Conservation (phyloP, 2,797 vertebrate genomes). For the Harpagifer antarcticus region DNA sequence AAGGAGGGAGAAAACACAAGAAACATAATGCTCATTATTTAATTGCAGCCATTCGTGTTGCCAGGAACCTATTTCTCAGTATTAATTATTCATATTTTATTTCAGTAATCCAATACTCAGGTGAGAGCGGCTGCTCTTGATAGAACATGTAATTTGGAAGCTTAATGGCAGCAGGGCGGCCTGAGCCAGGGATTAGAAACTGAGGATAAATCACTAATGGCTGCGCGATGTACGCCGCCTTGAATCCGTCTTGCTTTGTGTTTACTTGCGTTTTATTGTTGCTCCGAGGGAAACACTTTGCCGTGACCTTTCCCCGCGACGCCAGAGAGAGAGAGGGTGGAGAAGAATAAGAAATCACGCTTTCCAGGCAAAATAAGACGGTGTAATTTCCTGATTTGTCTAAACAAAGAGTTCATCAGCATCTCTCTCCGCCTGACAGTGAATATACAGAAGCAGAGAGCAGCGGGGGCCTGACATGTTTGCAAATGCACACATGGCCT, state of each 20-base stretch:
- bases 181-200: constrained; percentile 86
- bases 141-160: constrained; percentile 93
- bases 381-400: constrained; percentile 62
- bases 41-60: constrained; percentile 94
- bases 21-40: constrained; percentile 97
- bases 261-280: constrained; percentile 82
- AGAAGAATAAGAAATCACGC: constrained; percentile 35
- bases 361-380: constrained; percentile 43
- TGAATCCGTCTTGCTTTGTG: constrained; percentile 82
- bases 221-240: constrained; percentile 48
- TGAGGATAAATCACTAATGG: constrained; percentile 83
- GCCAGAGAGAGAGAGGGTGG: constrained; percentile 1
- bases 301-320: constrained; percentile 74
- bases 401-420: constrained; percentile 69
- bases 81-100: constrained; percentile 99
- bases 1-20: constrained; percentile 54
- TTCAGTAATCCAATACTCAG: constrained; percentile 99
- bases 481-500: constrained; percentile 41
- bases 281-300: constrained; percentile 79
- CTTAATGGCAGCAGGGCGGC: constrained; percentile 89
- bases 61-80: constrained; percentile 97
- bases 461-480: constrained; percentile 37
- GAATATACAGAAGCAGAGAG: constrained; percentile 34
- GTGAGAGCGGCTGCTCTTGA: constrained; percentile 90
- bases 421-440: constrained; percentile 42